Evolutionary conservation across 2,113 vertebrate genomes (phyloP).

Genomic region (Chinchilla lanigera): DNA sequence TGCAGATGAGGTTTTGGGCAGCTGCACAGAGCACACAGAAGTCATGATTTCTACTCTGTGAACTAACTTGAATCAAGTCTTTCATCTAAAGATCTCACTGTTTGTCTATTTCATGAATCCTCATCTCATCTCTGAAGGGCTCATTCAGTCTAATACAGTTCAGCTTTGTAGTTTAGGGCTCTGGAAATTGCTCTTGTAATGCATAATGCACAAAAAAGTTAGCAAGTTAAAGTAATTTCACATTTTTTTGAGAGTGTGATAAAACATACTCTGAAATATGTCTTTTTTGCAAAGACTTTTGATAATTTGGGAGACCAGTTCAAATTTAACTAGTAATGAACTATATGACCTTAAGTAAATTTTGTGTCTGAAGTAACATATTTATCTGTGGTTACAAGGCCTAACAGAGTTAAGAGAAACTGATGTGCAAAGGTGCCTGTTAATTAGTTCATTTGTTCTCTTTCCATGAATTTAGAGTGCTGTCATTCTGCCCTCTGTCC

Average conservation of each 20-base stretch:
- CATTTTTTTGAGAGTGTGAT: slow-evolving; percentile 16
- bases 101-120: slow-evolving; percentile 78
- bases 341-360: slow-evolving; percentile 23
- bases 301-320: slow-evolving; percentile 35
- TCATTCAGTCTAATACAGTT: slow-evolving; percentile 80
- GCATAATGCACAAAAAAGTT: slow-evolving; percentile 68
- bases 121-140: slow-evolving; percentile 76
- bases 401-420: slow-evolving; percentile 6
- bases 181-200: slow-evolving; percentile 64
- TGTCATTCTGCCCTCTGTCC: neutral
- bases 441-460: slow-evolving; percentile 36
- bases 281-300: slow-evolving; percentile 3
- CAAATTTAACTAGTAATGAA: slow-evolving; percentile 35
- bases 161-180: slow-evolving; percentile 68
- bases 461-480: neutral
- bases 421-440: neutral
- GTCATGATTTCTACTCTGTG: slow-evolving; percentile 69
- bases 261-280: slow-evolving; percentile 46
- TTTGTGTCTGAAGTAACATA: neutral
- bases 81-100: slow-evolving; percentile 75
- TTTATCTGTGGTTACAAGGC: slow-evolving; percentile 47
- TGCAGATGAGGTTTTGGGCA: slow-evolving; percentile 73
- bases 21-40: slow-evolving; percentile 72
- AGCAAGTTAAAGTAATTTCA: slow-evolving; percentile 56
- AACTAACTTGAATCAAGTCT: slow-evolving; percentile 80